These are phyloP conservation scores for Eupsilia transversa DNA, from an alignment of 2,888 invertebrate species.

Conservation along the genomic window DNA sequence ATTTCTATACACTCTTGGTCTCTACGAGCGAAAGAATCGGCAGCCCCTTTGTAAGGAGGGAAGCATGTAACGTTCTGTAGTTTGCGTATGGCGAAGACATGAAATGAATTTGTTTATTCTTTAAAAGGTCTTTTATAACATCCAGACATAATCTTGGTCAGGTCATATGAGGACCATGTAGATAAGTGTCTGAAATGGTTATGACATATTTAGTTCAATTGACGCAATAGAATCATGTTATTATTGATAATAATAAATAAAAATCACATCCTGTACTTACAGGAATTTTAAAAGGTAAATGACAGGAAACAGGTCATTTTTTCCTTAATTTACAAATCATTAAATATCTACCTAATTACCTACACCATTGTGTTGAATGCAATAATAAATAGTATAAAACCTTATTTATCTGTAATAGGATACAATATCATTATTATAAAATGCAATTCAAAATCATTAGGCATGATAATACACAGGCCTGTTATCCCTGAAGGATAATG, in stretches of 20 bases:
- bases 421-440: slow-evolving; percentile 18
- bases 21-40: no score
- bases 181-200: background rate
- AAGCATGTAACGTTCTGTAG: no score
- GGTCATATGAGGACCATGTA: background rate
- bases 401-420: background rate
- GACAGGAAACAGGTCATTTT: background rate
- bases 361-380: background rate
- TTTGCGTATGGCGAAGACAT: no score
- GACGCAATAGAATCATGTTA: background rate
- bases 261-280: slow-evolving; percentile 27
- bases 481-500: no score
- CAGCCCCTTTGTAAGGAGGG: no score
- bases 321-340: slow-evolving; percentile 34
- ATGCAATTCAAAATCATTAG: slow-evolving; percentile 6
- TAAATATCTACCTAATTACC: slow-evolving; percentile 17
- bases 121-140: no score
- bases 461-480: background rate
- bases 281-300: slow-evolving; percentile 27
- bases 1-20: no score
- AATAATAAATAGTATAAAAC: background rate
- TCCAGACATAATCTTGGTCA: background rate
- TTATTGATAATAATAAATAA: slow-evolving; percentile 9
- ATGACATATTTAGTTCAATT: background rate
- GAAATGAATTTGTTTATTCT: no score